Percentiles rank a stretch among this genome's conserved stretches.
These are phyloP conservation scores for Engystomops pustulosus DNA, from an alignment of 2,113 vertebrate species.

Conservation along the genomic window DNA sequence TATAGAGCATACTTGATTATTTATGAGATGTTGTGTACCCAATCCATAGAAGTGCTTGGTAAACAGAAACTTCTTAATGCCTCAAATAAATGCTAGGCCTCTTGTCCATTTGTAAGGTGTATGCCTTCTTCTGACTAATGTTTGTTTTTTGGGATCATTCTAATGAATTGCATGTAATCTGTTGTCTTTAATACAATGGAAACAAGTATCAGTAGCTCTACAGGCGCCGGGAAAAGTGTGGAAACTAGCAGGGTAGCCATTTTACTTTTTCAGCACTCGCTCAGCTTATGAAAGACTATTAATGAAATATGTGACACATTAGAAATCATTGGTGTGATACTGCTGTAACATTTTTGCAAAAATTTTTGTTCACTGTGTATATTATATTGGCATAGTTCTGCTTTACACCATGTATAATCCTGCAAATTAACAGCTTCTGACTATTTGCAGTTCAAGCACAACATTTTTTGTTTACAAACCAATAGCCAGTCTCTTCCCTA, in stretches of 20 bases:
- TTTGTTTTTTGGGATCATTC: constrained; percentile 4
- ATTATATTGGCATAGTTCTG: no score
- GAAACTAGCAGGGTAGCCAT: neutral
- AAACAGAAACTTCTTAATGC: constrained; percentile 28
- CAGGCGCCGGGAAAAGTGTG: neutral
- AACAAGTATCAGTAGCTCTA: constrained; percentile 18
- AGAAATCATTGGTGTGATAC: neutral
- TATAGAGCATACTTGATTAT: constrained; percentile 13
- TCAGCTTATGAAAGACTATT: neutral
- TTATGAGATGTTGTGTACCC: constrained; percentile 20
- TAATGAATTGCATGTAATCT: constrained; percentile 28
- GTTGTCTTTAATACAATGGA: neutral
- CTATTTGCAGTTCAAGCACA: no score
- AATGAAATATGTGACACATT: neutral
- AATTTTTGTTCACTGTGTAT: neutral
- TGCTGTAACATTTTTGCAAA: neutral
- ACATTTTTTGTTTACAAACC: no score
- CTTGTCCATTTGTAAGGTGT: neutral
- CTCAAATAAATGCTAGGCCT: constrained; percentile 9
- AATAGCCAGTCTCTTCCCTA: no score
- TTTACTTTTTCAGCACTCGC: neutral
- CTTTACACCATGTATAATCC: no score
- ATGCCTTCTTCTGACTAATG: constrained; percentile 6
- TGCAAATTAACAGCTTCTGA: no score
- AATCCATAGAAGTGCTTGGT: constrained; percentile 22